A percentile compares a stretch with the other conserved stretches of the same genome.
Conservation (phyloP, 1,140 invertebrate species). For the Parapsyche elsis region DNA sequence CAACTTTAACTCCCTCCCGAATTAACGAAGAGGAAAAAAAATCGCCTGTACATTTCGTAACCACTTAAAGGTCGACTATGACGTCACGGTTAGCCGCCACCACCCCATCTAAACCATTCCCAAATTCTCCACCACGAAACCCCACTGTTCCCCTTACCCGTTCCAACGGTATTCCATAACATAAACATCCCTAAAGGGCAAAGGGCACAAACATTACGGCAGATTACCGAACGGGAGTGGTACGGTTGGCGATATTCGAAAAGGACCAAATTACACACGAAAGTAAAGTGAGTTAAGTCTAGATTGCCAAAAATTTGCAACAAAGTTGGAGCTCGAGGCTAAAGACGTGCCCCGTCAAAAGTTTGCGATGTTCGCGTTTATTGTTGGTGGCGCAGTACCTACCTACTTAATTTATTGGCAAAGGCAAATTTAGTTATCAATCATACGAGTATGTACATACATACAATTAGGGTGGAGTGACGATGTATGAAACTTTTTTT, state of each 20-base stretch:
- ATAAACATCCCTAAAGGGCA: conserved; percentile 29
- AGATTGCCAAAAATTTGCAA: too few relatives aligned
- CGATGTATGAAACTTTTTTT: too few relatives aligned
- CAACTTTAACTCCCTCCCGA: not conserved
- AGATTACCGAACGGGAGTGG: conserved; percentile 21
- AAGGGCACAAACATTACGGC: conserved; percentile 16
- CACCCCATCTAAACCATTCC: not conserved
- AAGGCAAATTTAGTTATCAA: too few relatives aligned
- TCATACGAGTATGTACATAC: too few relatives aligned
- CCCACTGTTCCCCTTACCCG: not conserved
- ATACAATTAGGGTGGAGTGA: too few relatives aligned
- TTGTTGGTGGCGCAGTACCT: too few relatives aligned
- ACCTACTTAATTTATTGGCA: too few relatives aligned
- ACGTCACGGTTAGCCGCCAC: not conserved
- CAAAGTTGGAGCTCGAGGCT: too few relatives aligned
- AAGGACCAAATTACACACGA: not conserved
- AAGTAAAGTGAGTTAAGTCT: too few relatives aligned
- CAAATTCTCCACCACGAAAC: not conserved
- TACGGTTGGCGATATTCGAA: not conserved
- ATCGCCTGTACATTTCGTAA: not conserved
- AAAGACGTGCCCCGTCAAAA: too few relatives aligned
- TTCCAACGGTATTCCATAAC: conserved; percentile 21
- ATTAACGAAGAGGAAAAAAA: conserved; percentile 8
- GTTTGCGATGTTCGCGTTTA: too few relatives aligned
- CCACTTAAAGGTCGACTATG: conserved; percentile 13